Percentiles rank a stretch among this genome's conserved stretches.
These are phyloP conservation scores for Gymnoscelis rufifasciata DNA, from an alignment of 2,888 invertebrate species.

Conservation along the genomic window DNA sequence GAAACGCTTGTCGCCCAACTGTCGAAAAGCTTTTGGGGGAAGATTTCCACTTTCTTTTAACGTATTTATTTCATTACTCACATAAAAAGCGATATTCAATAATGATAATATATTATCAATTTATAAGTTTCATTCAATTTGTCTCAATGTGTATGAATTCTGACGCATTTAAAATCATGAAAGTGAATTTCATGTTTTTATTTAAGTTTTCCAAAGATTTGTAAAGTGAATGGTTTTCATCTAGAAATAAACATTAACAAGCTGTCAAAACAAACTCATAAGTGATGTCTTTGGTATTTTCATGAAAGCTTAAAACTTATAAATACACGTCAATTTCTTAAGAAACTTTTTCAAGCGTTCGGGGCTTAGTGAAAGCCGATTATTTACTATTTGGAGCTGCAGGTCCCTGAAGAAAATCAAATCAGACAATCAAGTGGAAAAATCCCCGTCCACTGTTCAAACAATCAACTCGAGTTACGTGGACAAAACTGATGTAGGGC, in stretches of 20 bases:
- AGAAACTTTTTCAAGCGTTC: constrained; percentile 1
- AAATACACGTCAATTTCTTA: background rate
- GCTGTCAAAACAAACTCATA: constrained; percentile 5
- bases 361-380: constrained; percentile 33
- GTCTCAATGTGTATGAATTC: background rate
- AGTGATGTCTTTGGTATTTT: background rate
- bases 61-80: constrained; percentile 7
- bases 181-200: no score
- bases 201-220: background rate
- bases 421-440: constrained; percentile 80
- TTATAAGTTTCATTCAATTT: no score
- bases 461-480: constrained; percentile 76
- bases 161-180: background rate
- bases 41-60: constrained; percentile 8
- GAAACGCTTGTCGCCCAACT: constrained; percentile 70
- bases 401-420: constrained; percentile 68
- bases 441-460: constrained; percentile 74
- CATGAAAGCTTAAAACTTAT: background rate
- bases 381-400: constrained; percentile 45
- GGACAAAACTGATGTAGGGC: constrained; percentile 62
- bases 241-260: constrained; percentile 6
- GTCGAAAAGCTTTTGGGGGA: constrained; percentile 40
- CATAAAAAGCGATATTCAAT: no score
- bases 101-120: background rate
- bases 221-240: background rate